A percentile compares a stretch with the other conserved stretches of the same genome.
Conservation (phyloP, 2,113 vertebrate species). For the Cebidichthys violaceus region DNA sequence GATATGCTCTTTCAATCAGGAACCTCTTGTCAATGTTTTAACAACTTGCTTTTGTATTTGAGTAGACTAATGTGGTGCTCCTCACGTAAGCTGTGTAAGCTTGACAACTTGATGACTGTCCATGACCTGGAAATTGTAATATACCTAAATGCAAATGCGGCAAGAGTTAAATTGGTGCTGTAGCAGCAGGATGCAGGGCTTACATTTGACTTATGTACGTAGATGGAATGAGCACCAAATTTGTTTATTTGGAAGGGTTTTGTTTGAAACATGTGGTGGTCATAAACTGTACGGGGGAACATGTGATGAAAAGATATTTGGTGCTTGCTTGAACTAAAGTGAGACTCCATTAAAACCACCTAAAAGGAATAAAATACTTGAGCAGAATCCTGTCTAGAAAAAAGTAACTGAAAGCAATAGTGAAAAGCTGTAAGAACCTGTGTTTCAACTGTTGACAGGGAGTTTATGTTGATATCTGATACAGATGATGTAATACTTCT, state of each 20-base stretch:
- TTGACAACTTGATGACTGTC: neutral
- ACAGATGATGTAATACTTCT: neutral
- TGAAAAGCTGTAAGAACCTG: neutral
- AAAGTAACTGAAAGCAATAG: neutral
- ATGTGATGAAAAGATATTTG: neutral
- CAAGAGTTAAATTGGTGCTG: neutral
- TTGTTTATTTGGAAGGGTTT: neutral
- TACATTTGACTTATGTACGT: slow-evolving; percentile 10
- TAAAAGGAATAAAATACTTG: neutral
- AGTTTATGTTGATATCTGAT: neutral
- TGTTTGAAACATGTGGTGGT: slow-evolving; percentile 5
- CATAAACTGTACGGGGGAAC: slow-evolving; percentile 6
- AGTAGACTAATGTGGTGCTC: neutral
- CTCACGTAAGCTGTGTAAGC: neutral
- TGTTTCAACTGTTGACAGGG: neutral
- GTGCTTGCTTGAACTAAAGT: slow-evolving; percentile 2
- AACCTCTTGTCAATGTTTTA: neutral
- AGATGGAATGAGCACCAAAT: neutral
- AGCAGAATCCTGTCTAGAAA: neutral
- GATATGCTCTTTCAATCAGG: neutral
- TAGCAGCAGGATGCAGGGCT: neutral
- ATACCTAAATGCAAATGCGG: neutral
- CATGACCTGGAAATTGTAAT: neutral
- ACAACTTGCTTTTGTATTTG: neutral
- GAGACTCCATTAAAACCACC: slow-evolving; percentile 7